These are phyloP conservation scores for Drosophila fungiperda DNA, from an alignment of 2,888 invertebrate species.

Conservation along the genomic window DNA sequence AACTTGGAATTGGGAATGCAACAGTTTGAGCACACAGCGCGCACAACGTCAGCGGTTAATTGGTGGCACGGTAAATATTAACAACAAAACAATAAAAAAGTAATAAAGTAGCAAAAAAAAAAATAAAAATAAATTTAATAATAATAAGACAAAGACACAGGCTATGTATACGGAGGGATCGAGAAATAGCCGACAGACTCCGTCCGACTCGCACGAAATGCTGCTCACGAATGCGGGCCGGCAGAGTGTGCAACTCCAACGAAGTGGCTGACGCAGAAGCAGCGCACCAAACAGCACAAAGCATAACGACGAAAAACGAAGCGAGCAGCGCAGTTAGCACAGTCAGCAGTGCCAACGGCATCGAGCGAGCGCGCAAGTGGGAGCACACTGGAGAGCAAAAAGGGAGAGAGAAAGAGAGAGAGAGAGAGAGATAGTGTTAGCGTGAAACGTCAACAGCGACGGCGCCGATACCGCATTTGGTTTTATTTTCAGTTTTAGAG, in stretches of 20 bases:
- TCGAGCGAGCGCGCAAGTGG: conserved; percentile 35
- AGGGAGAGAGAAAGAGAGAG: not conserved
- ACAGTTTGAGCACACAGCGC: conserved; percentile 29
- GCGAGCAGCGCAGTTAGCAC: conserved; percentile 60
- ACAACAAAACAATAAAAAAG: conserved; percentile 52
- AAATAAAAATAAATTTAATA: conserved; percentile 6
- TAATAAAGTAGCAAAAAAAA: conserved; percentile 27
- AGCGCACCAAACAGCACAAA: conserved; percentile 55
- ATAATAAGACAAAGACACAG: conserved; percentile 41
- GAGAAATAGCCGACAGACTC: conserved; percentile 51
- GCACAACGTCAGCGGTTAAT: conserved; percentile 21
- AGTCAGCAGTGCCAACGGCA: conserved; percentile 5
- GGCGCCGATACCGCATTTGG: conserved; percentile 59
- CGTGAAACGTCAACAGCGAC: conserved; percentile 20
- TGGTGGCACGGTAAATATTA: conserved; percentile 19
- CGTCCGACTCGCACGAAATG: conserved; percentile 81
- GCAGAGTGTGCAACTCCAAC: conserved; percentile 74
- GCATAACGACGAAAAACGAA: conserved; percentile 46
- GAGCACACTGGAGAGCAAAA: conserved; percentile 31
- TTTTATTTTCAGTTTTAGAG: conserved; percentile 69
- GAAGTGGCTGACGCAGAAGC: conserved; percentile 66
- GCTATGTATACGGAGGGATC: conserved; percentile 37
- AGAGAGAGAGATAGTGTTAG: conserved; percentile 22
- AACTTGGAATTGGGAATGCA: conserved; percentile 16
- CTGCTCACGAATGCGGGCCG: conserved; percentile 80